Conservation (phyloP, 2,888 invertebrate species). For the Mantis religiosa region DNA sequence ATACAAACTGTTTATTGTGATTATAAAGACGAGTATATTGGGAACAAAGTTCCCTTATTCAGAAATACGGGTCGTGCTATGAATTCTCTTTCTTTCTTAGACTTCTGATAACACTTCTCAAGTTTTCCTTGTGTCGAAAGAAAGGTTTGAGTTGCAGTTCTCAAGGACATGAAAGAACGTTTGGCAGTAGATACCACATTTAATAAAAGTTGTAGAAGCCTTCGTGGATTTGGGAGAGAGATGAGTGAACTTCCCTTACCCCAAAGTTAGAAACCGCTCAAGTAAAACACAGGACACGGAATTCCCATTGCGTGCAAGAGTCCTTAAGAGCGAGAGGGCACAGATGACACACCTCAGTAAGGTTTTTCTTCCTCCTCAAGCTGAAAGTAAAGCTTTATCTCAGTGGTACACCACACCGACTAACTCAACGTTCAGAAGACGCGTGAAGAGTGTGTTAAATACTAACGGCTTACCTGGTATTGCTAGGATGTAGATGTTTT, state of each 20-base stretch:
- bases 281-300: not conserved
- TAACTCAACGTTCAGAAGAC: too few species aligned
- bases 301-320: not conserved
- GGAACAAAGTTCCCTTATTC: too few species aligned
- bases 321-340: not conserved
- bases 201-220: not conserved
- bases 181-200: not conserved
- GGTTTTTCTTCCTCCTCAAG: not conserved
- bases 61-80: too few species aligned
- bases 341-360: not conserved
- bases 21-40: too few species aligned
- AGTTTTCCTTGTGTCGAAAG: not conserved
- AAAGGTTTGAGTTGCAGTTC: not conserved
- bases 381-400: not conserved
- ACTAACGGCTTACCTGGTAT: too few species aligned
- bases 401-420: too few species aligned
- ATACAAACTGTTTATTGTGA: too few species aligned
- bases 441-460: too few species aligned
- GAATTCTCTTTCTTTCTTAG: not conserved
- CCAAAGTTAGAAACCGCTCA: not conserved
- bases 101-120: not conserved
- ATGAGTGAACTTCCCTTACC: not conserved
- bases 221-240: not conserved
- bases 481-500: too few species aligned
- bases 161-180: not conserved